Percentiles rank a stretch among this genome's conserved stretches.
Conservation (phyloP, 2,797 vertebrate genomes). For the Sebastes variabilis region DNA sequence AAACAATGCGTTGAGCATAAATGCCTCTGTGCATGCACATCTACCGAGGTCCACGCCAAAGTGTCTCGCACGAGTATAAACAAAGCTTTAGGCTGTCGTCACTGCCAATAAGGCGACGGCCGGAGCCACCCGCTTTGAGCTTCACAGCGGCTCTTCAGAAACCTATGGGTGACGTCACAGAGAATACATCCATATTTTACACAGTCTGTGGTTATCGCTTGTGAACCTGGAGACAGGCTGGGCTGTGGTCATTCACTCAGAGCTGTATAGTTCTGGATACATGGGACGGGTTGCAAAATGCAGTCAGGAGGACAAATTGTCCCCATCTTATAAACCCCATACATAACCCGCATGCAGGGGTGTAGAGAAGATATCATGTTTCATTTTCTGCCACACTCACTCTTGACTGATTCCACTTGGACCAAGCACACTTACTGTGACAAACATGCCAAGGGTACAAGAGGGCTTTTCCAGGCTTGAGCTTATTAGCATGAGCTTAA, state of each 20-base stretch:
- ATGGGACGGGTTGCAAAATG: not conserved
- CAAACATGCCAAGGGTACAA: not conserved
- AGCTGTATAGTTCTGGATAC: not conserved
- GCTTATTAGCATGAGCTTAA: not conserved
- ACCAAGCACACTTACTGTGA: not conserved
- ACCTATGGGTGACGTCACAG: too few species aligned
- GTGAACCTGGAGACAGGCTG: not conserved
- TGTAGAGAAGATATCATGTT: constrained; percentile 17
- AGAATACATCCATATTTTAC: too few species aligned
- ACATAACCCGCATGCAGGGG: not conserved
- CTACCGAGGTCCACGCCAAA: too few species aligned
- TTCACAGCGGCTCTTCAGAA: too few species aligned
- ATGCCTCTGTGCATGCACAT: too few species aligned
- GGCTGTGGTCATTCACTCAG: not conserved
- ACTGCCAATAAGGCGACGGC: too few species aligned
- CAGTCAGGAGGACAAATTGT: not conserved
- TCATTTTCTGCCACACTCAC: constrained; percentile 5
- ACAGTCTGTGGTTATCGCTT: not conserved
- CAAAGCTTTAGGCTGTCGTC: too few species aligned
- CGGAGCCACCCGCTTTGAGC: too few species aligned
- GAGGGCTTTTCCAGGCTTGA: not conserved
- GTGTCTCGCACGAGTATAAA: too few species aligned
- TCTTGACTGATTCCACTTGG: not conserved
- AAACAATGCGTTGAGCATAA: too few species aligned
- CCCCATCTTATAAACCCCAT: not conserved